Evolutionary conservation across 2,797 vertebrate genomes (phyloP), one percentile per base, ranked within the genome.

Genomic region (Acomys russatus): DNA sequence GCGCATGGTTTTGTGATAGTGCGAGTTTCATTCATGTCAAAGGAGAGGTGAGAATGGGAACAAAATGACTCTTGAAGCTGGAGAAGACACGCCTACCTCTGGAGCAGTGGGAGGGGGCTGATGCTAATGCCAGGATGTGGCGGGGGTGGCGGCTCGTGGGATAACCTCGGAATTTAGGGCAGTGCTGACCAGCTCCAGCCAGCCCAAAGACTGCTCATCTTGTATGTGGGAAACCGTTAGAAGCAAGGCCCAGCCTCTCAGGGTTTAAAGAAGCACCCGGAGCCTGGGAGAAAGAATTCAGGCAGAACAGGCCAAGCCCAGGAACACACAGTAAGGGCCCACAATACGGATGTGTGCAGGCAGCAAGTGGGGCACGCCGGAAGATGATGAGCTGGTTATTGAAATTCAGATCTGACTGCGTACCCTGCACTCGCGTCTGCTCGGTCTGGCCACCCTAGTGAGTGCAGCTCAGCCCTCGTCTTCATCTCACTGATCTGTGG

Each of bases 41-140:
- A 38, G 0, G 11, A 61, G 74, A 91, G 35, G 25, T 30, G 12
- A 9, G 18, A 11, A 11, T 1, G 25, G 17, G 17, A 25, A 8
- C 10, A n/a, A 18, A 3, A 3, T 54, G 63, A 1, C 0, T 10
- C 44, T 25, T 1, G 17, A 0, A 1, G 51, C n/a, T 2, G 23
- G 44, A 14, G 20, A 22, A 18, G 54, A 63, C 2, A n/a, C 0
- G 0, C 61, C 59, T 4, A 18, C 11, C 63, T 9, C 61, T 35
- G 18, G 49, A 54, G 2, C 20, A 35, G 66, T 17, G 38, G 28
- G 2, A 22, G 20, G 6, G 2, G 0, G 33, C n/a, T 11, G 54
- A 20, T 17, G 28, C 3, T 33, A 44, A 11, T 59, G n/a, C 11
- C 61, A 56, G 51, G 33, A 61, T 49, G 44, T 44, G 44, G 44